These are phyloP conservation scores for Eudemis profundana DNA, from an alignment of 2,888 invertebrate species.

Conservation along the genomic window DNA sequence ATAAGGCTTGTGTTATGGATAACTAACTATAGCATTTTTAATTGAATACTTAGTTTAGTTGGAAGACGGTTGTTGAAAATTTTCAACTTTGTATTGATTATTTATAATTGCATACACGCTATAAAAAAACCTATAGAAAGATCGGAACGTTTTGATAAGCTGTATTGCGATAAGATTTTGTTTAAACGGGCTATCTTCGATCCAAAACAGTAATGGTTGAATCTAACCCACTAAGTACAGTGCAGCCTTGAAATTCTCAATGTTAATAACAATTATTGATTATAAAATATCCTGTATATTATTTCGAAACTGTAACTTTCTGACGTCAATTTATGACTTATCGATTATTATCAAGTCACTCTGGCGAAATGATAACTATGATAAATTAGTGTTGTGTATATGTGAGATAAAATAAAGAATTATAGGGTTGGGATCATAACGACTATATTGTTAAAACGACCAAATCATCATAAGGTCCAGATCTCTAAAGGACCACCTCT, in stretches of 20 bases:
- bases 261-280: constrained; percentile 6
- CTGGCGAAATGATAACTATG: background rate
- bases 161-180: background rate
- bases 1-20: too few species aligned
- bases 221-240: background rate
- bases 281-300: constrained; percentile 13
- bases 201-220: background rate
- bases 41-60: too few species aligned
- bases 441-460: too few species aligned
- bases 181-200: background rate
- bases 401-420: background rate
- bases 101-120: too few species aligned
- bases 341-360: background rate
- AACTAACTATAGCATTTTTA: too few species aligned
- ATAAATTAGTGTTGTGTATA: background rate
- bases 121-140: too few species aligned
- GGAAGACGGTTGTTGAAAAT: too few species aligned
- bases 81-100: too few species aligned
- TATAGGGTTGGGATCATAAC: too few species aligned
- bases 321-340: background rate
- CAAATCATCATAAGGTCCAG: too few species aligned
- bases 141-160: background rate
- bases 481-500: too few species aligned
- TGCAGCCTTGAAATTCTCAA: constrained; percentile 7
- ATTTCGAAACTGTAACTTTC: constrained; percentile 19